Conservation (phyloP, 2,888 invertebrate species). For the Cremastobaeus sp. region DNA sequence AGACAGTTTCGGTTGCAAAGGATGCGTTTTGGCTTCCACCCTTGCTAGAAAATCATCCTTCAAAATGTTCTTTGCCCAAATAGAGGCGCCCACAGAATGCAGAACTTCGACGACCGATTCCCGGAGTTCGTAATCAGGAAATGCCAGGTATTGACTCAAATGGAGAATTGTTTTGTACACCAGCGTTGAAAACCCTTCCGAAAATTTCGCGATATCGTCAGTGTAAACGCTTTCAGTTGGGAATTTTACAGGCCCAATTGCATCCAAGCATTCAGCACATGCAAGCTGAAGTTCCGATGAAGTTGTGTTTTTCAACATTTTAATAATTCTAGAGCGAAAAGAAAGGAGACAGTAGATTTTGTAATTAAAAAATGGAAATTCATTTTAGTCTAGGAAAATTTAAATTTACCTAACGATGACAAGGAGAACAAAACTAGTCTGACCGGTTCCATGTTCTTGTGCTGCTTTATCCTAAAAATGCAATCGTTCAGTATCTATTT, state of each 20-base stretch:
- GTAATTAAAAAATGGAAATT: background rate
- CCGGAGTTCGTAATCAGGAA: conserved; percentile 80
- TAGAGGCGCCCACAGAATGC: conserved; percentile 78
- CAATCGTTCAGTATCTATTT: background rate
- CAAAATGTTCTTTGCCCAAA: conserved; percentile 61
- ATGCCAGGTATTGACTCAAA: conserved; percentile 80
- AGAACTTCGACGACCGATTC: conserved; percentile 81
- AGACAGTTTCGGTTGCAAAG: conserved; percentile 43
- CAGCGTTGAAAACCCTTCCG: conserved; percentile 79
- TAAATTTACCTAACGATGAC: too few relatives aligned
- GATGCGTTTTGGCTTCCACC: conserved; percentile 18
- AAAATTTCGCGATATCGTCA: conserved; percentile 71
- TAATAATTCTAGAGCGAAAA: conserved; percentile 34
- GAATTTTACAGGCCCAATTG: conserved; percentile 86
- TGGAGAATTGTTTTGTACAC: conserved; percentile 78
- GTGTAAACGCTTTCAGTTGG: conserved; percentile 84
- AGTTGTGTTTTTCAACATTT: conserved; percentile 31
- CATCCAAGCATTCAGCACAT: conserved; percentile 87
- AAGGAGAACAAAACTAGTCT: too few relatives aligned
- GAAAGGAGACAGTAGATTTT: background rate
- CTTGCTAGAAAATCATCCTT: conserved; percentile 11
- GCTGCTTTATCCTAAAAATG: background rate
- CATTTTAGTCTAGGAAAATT: background rate
- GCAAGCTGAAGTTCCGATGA: conserved; percentile 76
- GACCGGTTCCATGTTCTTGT: background rate